A percentile compares a stretch with the other conserved stretches of the same genome.
Conservation (phyloP, 2,797 vertebrate species). For the Sorex maritimensis region DNA sequence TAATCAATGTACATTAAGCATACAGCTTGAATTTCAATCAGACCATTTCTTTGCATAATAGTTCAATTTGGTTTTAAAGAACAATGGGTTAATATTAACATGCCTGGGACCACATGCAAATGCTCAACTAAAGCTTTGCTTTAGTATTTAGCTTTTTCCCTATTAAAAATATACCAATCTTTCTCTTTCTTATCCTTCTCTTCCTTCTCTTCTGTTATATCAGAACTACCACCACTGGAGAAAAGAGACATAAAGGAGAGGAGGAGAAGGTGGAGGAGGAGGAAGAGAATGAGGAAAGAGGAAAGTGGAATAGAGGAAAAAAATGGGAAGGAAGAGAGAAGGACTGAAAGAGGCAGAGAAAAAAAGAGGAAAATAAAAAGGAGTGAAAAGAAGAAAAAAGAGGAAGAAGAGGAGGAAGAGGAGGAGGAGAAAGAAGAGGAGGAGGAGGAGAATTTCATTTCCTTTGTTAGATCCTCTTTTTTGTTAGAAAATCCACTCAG, state of each 20-base stretch:
- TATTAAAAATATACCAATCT: not conserved
- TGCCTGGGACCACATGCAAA: not conserved
- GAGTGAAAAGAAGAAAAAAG: too few relatives aligned
- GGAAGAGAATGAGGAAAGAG: too few relatives aligned
- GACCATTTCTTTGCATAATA: not conserved
- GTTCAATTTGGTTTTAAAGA: conserved; percentile 22
- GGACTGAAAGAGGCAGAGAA: too few relatives aligned
- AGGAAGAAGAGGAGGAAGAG: too few relatives aligned
- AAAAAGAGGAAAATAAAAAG: too few relatives aligned
- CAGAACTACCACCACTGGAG: too few relatives aligned
- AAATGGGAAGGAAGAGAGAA: too few relatives aligned
- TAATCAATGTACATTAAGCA: not conserved
- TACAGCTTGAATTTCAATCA: conserved; percentile 13
- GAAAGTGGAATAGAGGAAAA: too few relatives aligned
- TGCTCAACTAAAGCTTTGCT: not conserved
- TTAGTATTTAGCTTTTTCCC: not conserved
- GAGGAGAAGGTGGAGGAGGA: too few relatives aligned
- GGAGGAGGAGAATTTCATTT: not conserved
- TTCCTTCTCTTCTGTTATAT: too few relatives aligned
- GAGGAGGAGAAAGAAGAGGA: not conserved
- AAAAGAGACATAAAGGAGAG: too few relatives aligned
- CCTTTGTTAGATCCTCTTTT: not conserved
- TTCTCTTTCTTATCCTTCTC: too few relatives aligned
- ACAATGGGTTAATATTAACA: not conserved
- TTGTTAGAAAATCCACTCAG: not conserved